phyloP scores from a whole-genome alignment of 2,888 invertebrate species.

The Pachydiplax longipennis region DNA sequence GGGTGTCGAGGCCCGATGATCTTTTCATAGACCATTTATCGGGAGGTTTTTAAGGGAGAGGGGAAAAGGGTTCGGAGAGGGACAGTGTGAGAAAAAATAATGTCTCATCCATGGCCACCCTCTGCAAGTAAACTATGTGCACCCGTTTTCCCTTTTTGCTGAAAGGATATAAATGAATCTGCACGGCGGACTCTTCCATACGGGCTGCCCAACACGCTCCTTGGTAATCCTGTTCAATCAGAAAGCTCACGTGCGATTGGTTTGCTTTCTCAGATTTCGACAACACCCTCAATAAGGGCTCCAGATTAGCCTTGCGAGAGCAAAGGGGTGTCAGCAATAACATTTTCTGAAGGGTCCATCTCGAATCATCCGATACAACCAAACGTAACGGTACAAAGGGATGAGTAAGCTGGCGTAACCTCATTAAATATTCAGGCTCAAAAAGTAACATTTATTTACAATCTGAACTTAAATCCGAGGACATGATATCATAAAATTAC shows the following conservation, averaged over 20 bases:
- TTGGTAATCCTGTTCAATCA: background rate
- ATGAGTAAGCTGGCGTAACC: too few species aligned
- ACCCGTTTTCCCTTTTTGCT: background rate
- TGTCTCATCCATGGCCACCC: background rate
- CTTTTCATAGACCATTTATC: slow-evolving; percentile 43
- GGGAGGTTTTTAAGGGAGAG: slow-evolving; percentile 1
- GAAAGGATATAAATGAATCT: background rate
- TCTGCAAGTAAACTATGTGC: too few species aligned
- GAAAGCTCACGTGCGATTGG: background rate
- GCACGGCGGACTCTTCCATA: background rate
- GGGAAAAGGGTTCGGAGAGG: background rate
- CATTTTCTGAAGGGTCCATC: too few species aligned
- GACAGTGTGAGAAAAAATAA: background rate
- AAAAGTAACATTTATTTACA: too few species aligned
- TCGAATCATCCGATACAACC: too few species aligned
- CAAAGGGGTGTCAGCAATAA: background rate
- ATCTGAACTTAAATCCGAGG: too few species aligned
- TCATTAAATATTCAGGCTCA: too few species aligned
- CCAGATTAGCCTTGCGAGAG: background rate
- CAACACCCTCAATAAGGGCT: background rate
- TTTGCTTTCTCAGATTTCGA: slow-evolving; percentile 6
- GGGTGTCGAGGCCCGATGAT: slow-evolving; percentile 23
- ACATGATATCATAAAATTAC: too few species aligned
- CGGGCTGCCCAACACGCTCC: background rate
- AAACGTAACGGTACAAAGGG: too few species aligned